Conservation (phyloP, 2,888 invertebrate genomes). For the Drosophila melanosoma region DNA sequence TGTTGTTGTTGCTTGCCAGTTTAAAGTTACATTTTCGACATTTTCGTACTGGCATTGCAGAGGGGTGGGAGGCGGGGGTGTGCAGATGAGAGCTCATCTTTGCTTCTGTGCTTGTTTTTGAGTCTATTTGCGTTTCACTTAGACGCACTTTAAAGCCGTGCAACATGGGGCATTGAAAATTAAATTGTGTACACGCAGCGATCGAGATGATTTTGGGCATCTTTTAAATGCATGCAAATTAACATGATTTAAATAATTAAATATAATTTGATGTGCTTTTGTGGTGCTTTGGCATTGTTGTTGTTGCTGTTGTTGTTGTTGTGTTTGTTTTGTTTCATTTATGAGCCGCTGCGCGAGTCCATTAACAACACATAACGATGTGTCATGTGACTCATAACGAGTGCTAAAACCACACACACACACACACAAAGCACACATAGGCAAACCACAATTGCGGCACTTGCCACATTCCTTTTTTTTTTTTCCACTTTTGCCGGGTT, state of each 20-base stretch:
- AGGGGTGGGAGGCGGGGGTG: not conserved
- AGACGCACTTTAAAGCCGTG: constrained; percentile 46
- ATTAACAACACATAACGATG: constrained; percentile 83
- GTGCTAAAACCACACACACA: constrained; percentile 45
- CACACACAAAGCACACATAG: constrained; percentile 31
- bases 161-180: constrained; percentile 23
- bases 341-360: constrained; percentile 67
- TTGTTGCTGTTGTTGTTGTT: constrained; percentile 20
- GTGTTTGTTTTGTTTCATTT: constrained; percentile 47
- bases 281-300: constrained; percentile 27
- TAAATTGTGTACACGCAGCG: constrained; percentile 45
- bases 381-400: constrained; percentile 79
- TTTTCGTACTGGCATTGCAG: not conserved
- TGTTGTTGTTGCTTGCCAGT: constrained; percentile 47
- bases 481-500: constrained; percentile 21
- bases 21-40: constrained; percentile 76
- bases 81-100: constrained; percentile 51
- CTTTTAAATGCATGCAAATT: constrained; percentile 72
- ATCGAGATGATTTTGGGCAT: constrained; percentile 24
- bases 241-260: constrained; percentile 81
- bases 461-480: constrained; percentile 34
- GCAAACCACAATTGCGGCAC: constrained; percentile 66
- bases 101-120: constrained; percentile 31
- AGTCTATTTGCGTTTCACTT: constrained; percentile 47
- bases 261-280: constrained; percentile 76